A percentile compares a stretch with the other conserved stretches of the same genome.
Conservation (phyloP, 2,113 vertebrate genomes). For the Pelecanus crispus region DNA sequence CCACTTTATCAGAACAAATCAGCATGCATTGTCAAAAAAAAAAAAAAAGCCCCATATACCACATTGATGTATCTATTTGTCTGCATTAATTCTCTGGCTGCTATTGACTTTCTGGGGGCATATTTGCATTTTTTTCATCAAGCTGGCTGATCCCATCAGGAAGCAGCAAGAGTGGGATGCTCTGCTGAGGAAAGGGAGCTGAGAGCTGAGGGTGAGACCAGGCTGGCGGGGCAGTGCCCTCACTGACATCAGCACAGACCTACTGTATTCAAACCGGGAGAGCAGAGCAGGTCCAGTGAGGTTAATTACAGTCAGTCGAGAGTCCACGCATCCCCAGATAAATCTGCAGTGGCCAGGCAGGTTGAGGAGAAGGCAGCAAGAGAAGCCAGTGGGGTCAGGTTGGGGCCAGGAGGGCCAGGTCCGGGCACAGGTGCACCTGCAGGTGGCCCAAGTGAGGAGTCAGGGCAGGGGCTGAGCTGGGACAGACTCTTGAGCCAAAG, state of each 20-base stretch:
- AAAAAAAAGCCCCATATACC: background rate
- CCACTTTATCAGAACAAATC: background rate
- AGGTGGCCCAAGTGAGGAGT: background rate
- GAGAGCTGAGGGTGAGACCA: background rate
- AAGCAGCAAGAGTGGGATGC: background rate
- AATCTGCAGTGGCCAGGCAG: background rate
- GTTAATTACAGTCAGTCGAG: background rate
- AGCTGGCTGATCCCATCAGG: accelerated
- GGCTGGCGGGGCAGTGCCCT: background rate
- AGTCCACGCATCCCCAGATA: background rate
- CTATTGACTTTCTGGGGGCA: background rate
- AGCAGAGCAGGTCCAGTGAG: background rate
- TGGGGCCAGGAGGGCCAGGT: background rate
- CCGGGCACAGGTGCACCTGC: accelerated
- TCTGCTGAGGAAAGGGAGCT: background rate
- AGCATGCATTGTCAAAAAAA: background rate
- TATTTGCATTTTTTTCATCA: background rate
- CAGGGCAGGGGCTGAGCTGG: background rate
- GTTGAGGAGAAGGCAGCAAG: background rate
- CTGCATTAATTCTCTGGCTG: background rate
- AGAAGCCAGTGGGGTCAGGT: background rate
- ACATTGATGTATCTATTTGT: background rate
- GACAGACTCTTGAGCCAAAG: background rate
- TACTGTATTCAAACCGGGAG: background rate
- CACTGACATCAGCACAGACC: background rate